Base-by-base conservation (phyloP, 2,113 vertebrate genomes). In the Sander lucioperca region DNA sequence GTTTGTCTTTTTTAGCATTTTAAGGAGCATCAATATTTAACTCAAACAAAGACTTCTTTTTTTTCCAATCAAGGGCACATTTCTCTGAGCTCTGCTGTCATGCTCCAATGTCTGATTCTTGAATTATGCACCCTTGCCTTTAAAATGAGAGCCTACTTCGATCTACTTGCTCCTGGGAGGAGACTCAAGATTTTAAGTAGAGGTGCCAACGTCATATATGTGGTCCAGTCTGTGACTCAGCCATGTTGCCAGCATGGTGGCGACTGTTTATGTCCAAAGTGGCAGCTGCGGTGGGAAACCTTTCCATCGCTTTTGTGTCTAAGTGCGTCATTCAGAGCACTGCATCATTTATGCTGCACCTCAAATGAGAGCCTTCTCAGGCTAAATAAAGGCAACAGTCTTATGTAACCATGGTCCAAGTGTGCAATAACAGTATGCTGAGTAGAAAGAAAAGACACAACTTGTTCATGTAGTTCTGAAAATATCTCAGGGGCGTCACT, bases 291-390 rank as follows among this genome's bases (percentile, higher is more conserved):
- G 79, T 78, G 83, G 84, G 82, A 88, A 93, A 90, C 84, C 89
- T 89, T 87, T 90, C 87, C 66, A 57, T 68, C 70, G 74, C 89
- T 88, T 92, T 92, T 92, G 88, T 88, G 91, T 90, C 88, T 87
- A 33, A 12, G 76, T 94, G 93, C 92, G 92, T 95, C 95, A 95
- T 91, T 76, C 89, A 11, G 73, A 74, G 89, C 85, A 78, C 90
- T 82, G 84, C 84, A 83, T 93, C 90, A 86, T 91, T 94, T 91
- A 89, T 80, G 86, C 91, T 75, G 74, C 70, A 83, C 92, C 93
- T 90, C 92, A 95, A 95, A 96, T 94, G 86, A 95, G 83, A 93
- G 95, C 93, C 91, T 93, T 90, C 74, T 70, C 53, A 0, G 58
- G 84, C 87, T 89, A 92, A 88, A 93, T 90, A 92, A 92, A 94